Percentiles rank a stretch among this genome's conserved stretches.
Evolutionary conservation across 1,140 invertebrate genomes (phyloP).

Genomic region (Pararge aegeria): DNA sequence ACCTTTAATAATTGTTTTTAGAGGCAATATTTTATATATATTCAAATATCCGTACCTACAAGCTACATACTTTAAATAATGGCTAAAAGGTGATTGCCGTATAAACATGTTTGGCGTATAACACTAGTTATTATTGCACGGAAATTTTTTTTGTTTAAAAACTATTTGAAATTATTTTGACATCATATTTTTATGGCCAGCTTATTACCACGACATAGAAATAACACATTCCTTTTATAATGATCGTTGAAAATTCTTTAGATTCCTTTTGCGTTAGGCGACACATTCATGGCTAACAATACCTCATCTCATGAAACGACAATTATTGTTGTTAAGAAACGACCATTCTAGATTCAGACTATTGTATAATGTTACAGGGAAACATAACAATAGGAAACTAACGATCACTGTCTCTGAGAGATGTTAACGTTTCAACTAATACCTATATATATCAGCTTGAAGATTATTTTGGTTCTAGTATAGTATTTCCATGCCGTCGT

Average conservation of each 20-base stretch:
- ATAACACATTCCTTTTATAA: not conserved
- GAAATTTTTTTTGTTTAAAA: too few relatives aligned
- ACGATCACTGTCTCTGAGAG: slow-evolving; percentile 14
- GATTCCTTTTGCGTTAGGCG: slow-evolving; percentile 1
- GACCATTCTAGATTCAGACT: slow-evolving; percentile 16
- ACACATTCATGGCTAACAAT: slow-evolving; percentile 10
- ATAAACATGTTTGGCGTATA: too few relatives aligned
- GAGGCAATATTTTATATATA: too few relatives aligned
- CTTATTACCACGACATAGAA: not conserved
- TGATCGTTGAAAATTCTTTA: not conserved
- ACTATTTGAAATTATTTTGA: not conserved
- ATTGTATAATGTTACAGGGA: slow-evolving; percentile 17
- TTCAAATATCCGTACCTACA: too few relatives aligned
- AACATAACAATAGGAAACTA: slow-evolving; percentile 20
- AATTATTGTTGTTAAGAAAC: slow-evolving; percentile 25
- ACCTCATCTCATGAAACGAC: slow-evolving; percentile 15
- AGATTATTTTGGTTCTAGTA: too few relatives aligned
- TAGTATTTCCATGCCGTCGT: too few relatives aligned
- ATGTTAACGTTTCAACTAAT: not conserved
- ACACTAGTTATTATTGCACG: too few relatives aligned
- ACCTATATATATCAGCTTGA: not conserved
- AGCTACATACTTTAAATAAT: too few relatives aligned
- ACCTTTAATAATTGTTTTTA: too few relatives aligned
- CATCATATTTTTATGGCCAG: not conserved
- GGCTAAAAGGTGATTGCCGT: too few relatives aligned